Percentiles rank a stretch among this genome's conserved stretches.
Evolutionary conservation across 1,140 invertebrate species (phyloP).

Genomic region (Drosophila yakuba): DNA sequence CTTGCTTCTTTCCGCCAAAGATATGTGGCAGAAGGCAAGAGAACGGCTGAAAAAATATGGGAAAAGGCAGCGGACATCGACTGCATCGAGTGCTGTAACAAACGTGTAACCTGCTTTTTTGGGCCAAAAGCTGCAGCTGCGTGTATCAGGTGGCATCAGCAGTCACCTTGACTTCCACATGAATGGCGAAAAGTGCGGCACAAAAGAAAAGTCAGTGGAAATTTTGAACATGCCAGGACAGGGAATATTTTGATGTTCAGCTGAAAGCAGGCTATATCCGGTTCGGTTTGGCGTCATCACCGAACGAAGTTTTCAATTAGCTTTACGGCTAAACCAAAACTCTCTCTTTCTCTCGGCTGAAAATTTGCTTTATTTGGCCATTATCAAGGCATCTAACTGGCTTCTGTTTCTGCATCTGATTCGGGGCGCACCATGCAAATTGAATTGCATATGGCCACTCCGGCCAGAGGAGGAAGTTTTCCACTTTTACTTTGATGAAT

Average conservation of each 20-base stretch:
- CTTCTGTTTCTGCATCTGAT: constrained; percentile 4
- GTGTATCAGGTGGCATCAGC: constrained; percentile 32
- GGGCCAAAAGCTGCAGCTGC: constrained; percentile 21
- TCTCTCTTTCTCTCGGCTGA: background rate
- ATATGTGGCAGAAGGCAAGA: constrained; percentile 11
- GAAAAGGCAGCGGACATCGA: constrained; percentile 28
- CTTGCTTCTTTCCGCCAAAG: constrained; percentile 8
- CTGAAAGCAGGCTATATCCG: constrained; percentile 25
- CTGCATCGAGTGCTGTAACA: constrained; percentile 34
- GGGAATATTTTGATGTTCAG: background rate
- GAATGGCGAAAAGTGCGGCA: constrained; percentile 7
- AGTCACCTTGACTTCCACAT: constrained; percentile 15
- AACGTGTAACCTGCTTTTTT: constrained; percentile 13
- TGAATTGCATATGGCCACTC: constrained; percentile 35
- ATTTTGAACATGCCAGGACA: constrained; percentile 3
- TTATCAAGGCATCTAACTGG: constrained; percentile 9
- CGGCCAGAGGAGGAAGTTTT: constrained; percentile 30
- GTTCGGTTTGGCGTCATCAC: background rate
- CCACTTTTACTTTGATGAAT: constrained; percentile 45
- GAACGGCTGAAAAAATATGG: constrained; percentile 9
- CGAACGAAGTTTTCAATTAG: constrained; percentile 28
- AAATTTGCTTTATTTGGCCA: constrained; percentile 12
- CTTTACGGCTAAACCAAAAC: constrained; percentile 4
- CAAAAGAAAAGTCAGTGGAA: constrained; percentile 13
- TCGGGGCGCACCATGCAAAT: constrained; percentile 38